These are phyloP conservation scores for Antedon bifida DNA, from an alignment of 35 echinoderm and acorn worm genomes.

Conservation along the genomic window DNA sequence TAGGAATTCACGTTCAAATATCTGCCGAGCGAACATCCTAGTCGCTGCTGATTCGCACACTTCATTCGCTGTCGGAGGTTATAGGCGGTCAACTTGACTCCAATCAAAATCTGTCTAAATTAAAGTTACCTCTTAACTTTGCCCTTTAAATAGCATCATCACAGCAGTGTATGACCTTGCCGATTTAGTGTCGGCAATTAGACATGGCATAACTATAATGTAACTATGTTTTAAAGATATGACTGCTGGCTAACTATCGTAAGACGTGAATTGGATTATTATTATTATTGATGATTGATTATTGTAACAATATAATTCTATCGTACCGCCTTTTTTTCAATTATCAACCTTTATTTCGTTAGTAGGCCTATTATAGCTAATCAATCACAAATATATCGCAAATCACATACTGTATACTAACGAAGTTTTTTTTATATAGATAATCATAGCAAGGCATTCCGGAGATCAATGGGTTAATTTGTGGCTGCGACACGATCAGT, in stretches of 20 bases:
- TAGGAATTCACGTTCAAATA: background rate
- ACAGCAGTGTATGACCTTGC: background rate
- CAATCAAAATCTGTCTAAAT: background rate
- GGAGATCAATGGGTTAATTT: too few relatives aligned
- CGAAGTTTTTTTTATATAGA: too few relatives aligned
- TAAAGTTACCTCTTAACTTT: background rate
- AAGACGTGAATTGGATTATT: background rate
- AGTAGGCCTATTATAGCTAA: too few relatives aligned
- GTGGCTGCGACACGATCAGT: too few relatives aligned
- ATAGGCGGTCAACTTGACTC: background rate
- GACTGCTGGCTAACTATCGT: background rate
- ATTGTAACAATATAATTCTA: too few relatives aligned
- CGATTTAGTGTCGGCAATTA: background rate
- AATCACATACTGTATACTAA: too few relatives aligned
- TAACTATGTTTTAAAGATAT: background rate
- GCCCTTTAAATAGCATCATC: background rate
- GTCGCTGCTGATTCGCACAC: background rate
- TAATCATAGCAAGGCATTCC: too few relatives aligned
- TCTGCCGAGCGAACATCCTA: background rate
- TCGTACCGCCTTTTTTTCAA: too few relatives aligned
- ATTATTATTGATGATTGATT: background rate
- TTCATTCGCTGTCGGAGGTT: background rate
- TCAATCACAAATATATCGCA: too few relatives aligned
- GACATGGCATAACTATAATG: background rate
- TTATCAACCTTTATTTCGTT: too few relatives aligned